Base-by-base conservation (phyloP, 2,888 invertebrate genomes). In the Cyclophora albipunctata region DNA sequence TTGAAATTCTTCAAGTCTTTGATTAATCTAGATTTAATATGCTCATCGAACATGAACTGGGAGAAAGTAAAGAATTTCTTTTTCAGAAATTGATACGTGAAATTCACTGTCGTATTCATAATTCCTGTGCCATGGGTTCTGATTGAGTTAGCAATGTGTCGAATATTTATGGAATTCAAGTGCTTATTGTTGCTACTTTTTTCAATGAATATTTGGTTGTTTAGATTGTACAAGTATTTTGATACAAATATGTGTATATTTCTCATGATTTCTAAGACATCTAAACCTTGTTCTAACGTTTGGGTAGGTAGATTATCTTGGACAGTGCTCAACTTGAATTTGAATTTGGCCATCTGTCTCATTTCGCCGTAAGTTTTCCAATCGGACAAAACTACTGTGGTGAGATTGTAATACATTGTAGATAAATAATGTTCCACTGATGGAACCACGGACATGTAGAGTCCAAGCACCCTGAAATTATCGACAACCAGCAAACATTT, bases 331-430 rank as follows among this genome's bases (percentile, higher is more conserved):
- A 98, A 82, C 53, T 92, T 91, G 66, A 96, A 93, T 75, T 97
- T 96, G 63, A 95, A 92, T 68, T 91, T 91, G 0, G 98, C 99
- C 78, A 99, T 91, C 73, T 95, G 94, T 54, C 98, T 91, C 99
- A 99, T 99, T 84, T 97, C 96, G 20, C 96, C 95, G 75, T 99
- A 99, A 0, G 97, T 98, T 78, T 95, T 95, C 97, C 98, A 99
- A 81, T 99, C 98, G 63, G 99, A 98, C 45, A 98, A 87, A 4
- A 98, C 98, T 37, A 99, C 97, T 2, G 98, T 97, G 1, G 98
- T 98, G 66, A 99, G 90, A 87, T 99, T 98, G 82, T 99, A 99
- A 84, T 98, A 99, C 74, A 96, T 97, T 60, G 92, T 93, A 67
- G 98, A 97, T 59, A 99, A 90, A 81, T 98, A 98, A 72, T 96